Evolutionary conservation across 2,113 vertebrate genomes (phyloP), one percentile per base, ranked within the genome.

Genomic region (Alaudala cheleensis): DNA sequence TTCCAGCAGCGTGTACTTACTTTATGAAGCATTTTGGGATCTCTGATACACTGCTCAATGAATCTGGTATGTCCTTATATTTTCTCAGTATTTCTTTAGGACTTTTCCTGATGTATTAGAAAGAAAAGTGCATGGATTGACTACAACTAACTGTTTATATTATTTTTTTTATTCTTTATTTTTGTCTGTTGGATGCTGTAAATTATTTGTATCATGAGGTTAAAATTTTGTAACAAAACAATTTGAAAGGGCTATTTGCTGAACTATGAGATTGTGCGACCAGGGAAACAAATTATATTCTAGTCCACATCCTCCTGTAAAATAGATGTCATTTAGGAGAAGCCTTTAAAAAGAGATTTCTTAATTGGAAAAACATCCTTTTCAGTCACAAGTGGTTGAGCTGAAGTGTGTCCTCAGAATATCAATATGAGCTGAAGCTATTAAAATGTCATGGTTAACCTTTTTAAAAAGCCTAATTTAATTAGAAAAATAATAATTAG

Each of bases 401-500:
- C 89, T 94, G 95, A 97, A 97, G 81, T 92, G 74, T 93, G 90
- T 96, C 96, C 96, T 97, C 79, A 74, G 97, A 97, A 98, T 98
- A 97, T 88, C 96, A 98, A 97, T 97, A 94, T 96, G 71, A 95
- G 81, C 74, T 84, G 88, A 95, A 96, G 95, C 96, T 97, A 96
- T 97, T 97, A 98, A 97, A 97, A 97, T 97, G 90, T 96, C 91
- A 94, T 51, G 45, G 80, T 85, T 97, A 97, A 97, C 96, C 95
- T 98, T 98, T 97, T 66, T 39, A 12, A 92, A 93, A 97, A 97
- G 85, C 33, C 80, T 98, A 95, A 97, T 98, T 98, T 98, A 98
- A 98, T 98, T 97, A 98, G 95, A 97, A 97, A 97, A 97, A 96
- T 96, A 97, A 93, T 97, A 96, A 97, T 96, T 95, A 91, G 83